Evolutionary conservation across 2,797 vertebrate genomes (phyloP).

Genomic region (Harpagifer antarcticus): DNA sequence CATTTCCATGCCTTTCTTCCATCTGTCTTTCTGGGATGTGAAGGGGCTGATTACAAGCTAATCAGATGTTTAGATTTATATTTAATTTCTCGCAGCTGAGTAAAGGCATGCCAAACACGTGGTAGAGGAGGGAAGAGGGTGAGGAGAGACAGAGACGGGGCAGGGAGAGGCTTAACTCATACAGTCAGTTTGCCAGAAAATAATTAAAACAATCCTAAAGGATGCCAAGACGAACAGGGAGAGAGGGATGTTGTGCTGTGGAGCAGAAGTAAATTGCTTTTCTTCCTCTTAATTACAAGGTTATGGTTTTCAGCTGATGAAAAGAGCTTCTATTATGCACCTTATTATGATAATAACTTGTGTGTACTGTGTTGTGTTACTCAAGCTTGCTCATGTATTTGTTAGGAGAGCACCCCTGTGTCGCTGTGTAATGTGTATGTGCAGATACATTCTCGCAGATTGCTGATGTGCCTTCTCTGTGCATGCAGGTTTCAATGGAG

Average conservation of each 20-base stretch:
- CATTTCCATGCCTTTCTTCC: not conserved
- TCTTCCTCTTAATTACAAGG: conserved; percentile 81
- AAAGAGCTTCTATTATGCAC: conserved; percentile 78
- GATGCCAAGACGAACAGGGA: conserved; percentile 72
- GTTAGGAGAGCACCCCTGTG: conserved; percentile 13
- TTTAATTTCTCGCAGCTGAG: conserved; percentile 48
- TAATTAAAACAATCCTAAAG: conserved; percentile 80
- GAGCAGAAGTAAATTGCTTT: conserved; percentile 85
- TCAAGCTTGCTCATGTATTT: conserved; percentile 89
- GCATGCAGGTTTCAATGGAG: conserved; percentile 25
- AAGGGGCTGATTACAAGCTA: conserved; percentile 56
- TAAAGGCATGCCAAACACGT: conserved; percentile 38
- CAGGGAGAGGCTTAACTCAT: conserved; percentile 54
- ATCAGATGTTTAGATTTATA: conserved; percentile 66
- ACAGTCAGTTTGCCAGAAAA: conserved; percentile 63
- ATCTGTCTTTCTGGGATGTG: conserved; percentile 16
- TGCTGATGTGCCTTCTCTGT: conserved; percentile 3
- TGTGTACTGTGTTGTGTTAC: conserved; percentile 80
- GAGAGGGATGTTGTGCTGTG: conserved; percentile 57
- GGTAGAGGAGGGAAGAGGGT: conserved; percentile 19
- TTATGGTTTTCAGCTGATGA: conserved; percentile 88
- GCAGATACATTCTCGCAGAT: not conserved
- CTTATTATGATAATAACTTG: conserved; percentile 86
- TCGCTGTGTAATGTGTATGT: conserved; percentile 26
- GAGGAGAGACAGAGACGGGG: conserved; percentile 6